These are phyloP conservation scores for Drosophila kohkoa DNA, from an alignment of 1,140 invertebrate genomes.

Conservation along the genomic window DNA sequence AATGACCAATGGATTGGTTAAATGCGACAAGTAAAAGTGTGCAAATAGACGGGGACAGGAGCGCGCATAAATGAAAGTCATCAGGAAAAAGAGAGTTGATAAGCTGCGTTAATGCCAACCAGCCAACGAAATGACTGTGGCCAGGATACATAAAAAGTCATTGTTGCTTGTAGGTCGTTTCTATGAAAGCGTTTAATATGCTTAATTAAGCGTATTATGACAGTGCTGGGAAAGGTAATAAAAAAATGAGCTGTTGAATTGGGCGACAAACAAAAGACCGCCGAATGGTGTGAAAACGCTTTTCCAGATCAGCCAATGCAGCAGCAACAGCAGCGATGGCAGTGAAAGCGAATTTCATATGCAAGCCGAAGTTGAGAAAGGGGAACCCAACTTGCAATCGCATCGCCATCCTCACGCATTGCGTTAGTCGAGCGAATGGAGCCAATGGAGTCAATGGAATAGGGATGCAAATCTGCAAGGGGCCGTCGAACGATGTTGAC, in stretches of 20 bases:
- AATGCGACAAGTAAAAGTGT: slow-evolving; percentile 73
- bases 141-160: slow-evolving; percentile 54
- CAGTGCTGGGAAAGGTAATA: slow-evolving; percentile 57
- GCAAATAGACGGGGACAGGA: slow-evolving; percentile 63
- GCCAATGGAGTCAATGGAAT: slow-evolving; percentile 15
- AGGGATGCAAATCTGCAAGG: slow-evolving; percentile 62
- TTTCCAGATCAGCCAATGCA: slow-evolving; percentile 71
- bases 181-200: slow-evolving; percentile 72
- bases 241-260: slow-evolving; percentile 60
- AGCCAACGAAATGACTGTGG: slow-evolving; percentile 54
- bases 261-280: slow-evolving; percentile 35
- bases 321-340: slow-evolving; percentile 20
- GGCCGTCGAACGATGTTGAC: slow-evolving; percentile 31
- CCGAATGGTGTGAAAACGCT: slow-evolving; percentile 68
- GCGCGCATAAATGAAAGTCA: slow-evolving; percentile 75
- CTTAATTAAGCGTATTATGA: slow-evolving; percentile 78
- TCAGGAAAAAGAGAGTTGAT: slow-evolving; percentile 68
- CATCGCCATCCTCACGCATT: slow-evolving; percentile 49
- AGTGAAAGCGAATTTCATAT: slow-evolving; percentile 80
- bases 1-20: slow-evolving; percentile 1
- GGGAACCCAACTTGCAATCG: slow-evolving; percentile 18
- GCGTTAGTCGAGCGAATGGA: slow-evolving; percentile 43
- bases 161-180: slow-evolving; percentile 4
- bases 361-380: slow-evolving; percentile 30
- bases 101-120: slow-evolving; percentile 25